Base-by-base conservation (phyloP, 2,113 vertebrate species). In the Podarcis raffonei region DNA sequence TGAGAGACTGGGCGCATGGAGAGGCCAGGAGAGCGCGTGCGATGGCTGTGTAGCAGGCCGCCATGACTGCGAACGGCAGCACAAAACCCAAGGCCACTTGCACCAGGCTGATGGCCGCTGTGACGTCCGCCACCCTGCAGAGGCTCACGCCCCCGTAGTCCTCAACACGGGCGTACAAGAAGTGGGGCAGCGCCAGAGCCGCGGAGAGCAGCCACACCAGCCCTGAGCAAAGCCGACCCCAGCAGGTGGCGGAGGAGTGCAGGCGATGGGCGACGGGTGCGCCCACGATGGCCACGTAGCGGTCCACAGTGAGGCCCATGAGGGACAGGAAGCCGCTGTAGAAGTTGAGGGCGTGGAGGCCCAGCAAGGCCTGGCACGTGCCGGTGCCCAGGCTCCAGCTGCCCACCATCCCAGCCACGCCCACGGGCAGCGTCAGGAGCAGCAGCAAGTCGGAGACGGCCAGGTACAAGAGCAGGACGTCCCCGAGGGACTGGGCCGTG, bases 261-360 rank as follows among this genome's bases (percentile, higher is more conserved):
- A 96, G 94, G 53, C 94, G 94, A 0, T 93, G 94, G 53, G 96
- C 95, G 0, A 94, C 27, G 0, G 97, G 94, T 27, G 94, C 95
- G 83, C 9, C 90, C 0, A 97, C 97, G 0, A 99, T 98, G 92
- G 97, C 97, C 92, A 98, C 83, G 15, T 99, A 99, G 93, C 98
- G 98, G 88, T 99, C 98, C 0, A 98, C 88, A 0, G 98, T 99
- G 94, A 99, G 98, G 93, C 97, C 98, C 25, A 98, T 98, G 48
- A 99, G 96, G 93, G 99, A 97, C 89, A 99, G 89, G 91, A 99
- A 97, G 12, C 99, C 98, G 0, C 98, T 97, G 81, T 98, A 98
- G 27, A 98, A 99, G 93, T 98, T 99, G 90, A 99, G 95, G 1
- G 98, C 95, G 0, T 98, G 97, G 94, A 98, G 90, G 13, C 97